Percentiles rank a stretch among this genome's conserved stretches.
phyloP scores from a whole-genome alignment of 2,113 vertebrate species.

The Athene cunicularia region DNA sequence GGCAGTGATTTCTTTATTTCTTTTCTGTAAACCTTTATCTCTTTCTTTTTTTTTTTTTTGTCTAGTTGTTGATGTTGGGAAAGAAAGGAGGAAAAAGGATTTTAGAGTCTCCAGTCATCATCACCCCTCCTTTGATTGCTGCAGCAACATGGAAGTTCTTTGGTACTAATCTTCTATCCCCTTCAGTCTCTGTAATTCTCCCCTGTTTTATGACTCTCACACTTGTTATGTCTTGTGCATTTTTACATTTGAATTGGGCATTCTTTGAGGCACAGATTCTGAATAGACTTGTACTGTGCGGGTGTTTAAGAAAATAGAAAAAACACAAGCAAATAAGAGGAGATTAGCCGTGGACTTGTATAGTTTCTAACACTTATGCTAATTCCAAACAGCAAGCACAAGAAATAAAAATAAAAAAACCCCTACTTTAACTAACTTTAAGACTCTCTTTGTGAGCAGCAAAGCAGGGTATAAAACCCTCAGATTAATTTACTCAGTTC shows the following conservation, averaged over 20 bases:
- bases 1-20: background rate
- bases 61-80: background rate
- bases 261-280: slow-evolving; percentile 18
- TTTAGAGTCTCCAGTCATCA: background rate
- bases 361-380: background rate
- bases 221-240: slow-evolving; percentile 42
- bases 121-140: background rate
- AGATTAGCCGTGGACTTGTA: background rate
- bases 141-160: background rate
- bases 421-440: background rate
- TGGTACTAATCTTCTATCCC: background rate
- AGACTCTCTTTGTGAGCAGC: background rate
- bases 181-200: background rate
- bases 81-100: background rate
- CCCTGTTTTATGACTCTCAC: background rate
- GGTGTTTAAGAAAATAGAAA: background rate
- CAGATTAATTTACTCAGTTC: slow-evolving; percentile 19
- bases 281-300: slow-evolving; percentile 19
- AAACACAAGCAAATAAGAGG: background rate
- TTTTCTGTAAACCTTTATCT: background rate
- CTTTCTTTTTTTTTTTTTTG: background rate
- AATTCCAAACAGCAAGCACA: background rate
- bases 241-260: slow-evolving; percentile 3
- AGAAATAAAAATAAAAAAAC: background rate
- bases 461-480: background rate